Evolutionary conservation across 2,888 invertebrate genomes (phyloP), one percentile per base, ranked within the genome.

Genomic region (Boloria euphrosyne): DNA sequence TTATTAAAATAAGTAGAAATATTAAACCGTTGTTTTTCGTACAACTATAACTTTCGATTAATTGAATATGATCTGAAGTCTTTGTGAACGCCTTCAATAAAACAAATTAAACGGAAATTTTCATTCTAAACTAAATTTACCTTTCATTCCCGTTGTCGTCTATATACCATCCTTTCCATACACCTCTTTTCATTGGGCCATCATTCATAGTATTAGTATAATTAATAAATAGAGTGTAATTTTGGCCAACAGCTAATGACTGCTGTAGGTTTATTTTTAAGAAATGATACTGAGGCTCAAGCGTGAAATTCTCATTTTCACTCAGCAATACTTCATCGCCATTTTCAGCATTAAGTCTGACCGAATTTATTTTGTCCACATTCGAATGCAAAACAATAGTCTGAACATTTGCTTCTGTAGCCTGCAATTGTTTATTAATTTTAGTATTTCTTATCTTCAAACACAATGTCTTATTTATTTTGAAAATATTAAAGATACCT

Each of bases 191-290:
- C 86, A 92, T 84, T 0, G 91, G 91, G 1, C 92, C 92, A 46
- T 86, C 89, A 68, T 92, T 92, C 93, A 94, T 93, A 1, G 85
- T 78, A 59, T 90, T 93, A 0, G 79, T 83, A 65, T 93, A 94
- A 2, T 80, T 78, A 63, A 93, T 90, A 10, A 75, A 79, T 3
- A 94, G 70, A 0, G 86, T 85, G 65, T 94, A 94, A 2, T 82
- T 79, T 0, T 66, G 74, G 0, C 79, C 78, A 4, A 75, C 73
- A 3, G 50, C 67, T 47, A 94, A 74, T 0, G 77, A 18, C 6
- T 80, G 52, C 0, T 71, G 71, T 5, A 93, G 69, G 31, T 86
- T 86, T 1, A 93, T 80, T 52, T 77, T 89, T 7, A 90, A 75
- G 68, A 92, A 92, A 70, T 92, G 91, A 71, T 90, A 93, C 68